phyloP scores from a whole-genome alignment of 2,113 vertebrate genomes.

The Etheostoma cragini region DNA sequence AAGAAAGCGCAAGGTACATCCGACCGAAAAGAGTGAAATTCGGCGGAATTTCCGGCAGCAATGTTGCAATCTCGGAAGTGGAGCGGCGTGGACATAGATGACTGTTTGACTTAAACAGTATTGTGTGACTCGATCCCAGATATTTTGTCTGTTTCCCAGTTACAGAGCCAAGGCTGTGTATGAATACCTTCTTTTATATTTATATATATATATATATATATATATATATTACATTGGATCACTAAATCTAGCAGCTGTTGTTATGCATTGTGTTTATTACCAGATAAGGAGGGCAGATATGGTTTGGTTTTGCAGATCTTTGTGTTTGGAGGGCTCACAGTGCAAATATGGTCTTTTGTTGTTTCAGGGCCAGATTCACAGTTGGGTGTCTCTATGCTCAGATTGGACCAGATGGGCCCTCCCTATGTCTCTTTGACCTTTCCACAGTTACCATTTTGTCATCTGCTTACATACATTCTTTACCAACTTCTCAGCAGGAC shows the following conservation, averaged over 20 bases:
- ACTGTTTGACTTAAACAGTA: too few species aligned
- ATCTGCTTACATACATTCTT: conserved; percentile 54
- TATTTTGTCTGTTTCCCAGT: too few species aligned
- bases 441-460: conserved; percentile 67
- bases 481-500: conserved; percentile 61
- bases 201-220: too few species aligned
- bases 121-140: too few species aligned
- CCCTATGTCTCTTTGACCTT: conserved; percentile 66
- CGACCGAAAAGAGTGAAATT: too few species aligned
- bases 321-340: conserved; percentile 46
- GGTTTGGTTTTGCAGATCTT: conserved; percentile 24
- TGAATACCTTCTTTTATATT: too few species aligned
- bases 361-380: conserved; percentile 69
- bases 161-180: too few species aligned
- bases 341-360: conserved; percentile 67
- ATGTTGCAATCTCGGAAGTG: too few species aligned
- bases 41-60: too few species aligned
- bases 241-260: not conserved
- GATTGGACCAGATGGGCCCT: conserved; percentile 76
- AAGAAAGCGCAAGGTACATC: too few species aligned
- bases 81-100: too few species aligned
- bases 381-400: conserved; percentile 68
- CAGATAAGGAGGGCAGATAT: not conserved
- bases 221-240: too few species aligned
- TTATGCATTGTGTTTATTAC: not conserved